Evolutionary conservation across 2,888 invertebrate species (phyloP), one percentile per base, ranked within the genome.

Genomic region (Plagiodera versicolora): DNA sequence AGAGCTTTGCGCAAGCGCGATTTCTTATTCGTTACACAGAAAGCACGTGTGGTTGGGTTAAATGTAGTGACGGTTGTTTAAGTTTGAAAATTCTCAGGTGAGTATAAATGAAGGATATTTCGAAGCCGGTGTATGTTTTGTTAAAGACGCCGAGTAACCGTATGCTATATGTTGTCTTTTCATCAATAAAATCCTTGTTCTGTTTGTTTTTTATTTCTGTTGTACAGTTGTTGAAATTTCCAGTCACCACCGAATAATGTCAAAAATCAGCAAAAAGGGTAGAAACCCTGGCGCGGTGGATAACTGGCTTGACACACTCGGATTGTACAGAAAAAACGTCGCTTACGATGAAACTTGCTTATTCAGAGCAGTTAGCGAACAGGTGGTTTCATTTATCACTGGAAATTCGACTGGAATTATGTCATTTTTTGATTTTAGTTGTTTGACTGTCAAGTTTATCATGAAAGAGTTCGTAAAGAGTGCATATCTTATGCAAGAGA

Each of bases 321-420:
- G 91, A 44, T 89, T 89, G 74, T 94, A 91, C 78, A 85, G 95
- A 70, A 96, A 96, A 83, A 91, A 92, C 74, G 89, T 91, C 16
- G 93, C 95, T 56, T 88, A 90, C 74, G 95, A 96, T 83, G 89
- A 92, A 54, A 92, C 92, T 62, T 94, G 93, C 76, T 82, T 96
- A 50, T 96, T 95, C 81, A 86, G 95, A 71, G 92, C 91, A 10
- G 88, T 94, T 54, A 90, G 95, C 35, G 95, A 96, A 80, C 94
- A 94, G 81, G 86, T 89, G 73, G 16, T 50, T 49, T 18, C 50
- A 48, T 19, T 61, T 19, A 44, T 46, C 28, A 45, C 20, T 9
- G 32, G 19, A 35, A 39, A 35, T 8, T 44, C 24, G 32, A 14
- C 11, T 50, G 19, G 19, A 52, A 11, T 19, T 32, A 48, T 24